Conservation (phyloP, 2,888 invertebrate species). For the Eulithis testata region DNA sequence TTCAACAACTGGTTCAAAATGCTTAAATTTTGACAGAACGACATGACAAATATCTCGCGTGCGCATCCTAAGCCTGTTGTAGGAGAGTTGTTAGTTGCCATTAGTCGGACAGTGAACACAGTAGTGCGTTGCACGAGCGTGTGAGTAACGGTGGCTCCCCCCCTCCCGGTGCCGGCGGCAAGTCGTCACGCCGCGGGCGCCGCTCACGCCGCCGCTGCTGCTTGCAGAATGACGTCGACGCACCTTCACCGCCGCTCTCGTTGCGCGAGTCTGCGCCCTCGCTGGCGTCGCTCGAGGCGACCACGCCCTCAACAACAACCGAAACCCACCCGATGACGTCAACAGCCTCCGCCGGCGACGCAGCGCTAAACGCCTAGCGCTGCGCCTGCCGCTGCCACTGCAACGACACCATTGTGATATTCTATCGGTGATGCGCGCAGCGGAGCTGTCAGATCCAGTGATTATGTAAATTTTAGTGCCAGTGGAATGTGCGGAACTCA, state of each 20-base stretch:
- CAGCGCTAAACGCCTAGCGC: conserved; percentile 37
- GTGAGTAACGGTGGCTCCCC: conserved; percentile 75
- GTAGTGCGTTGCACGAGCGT: conserved; percentile 47
- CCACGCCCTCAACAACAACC: conserved; percentile 36
- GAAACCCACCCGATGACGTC: conserved; percentile 33
- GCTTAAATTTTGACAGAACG: no score
- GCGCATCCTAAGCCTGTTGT: no score
- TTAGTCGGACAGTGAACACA: conserved; percentile 44
- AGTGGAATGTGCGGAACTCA: conserved; percentile 12
- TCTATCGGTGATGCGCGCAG: conserved; percentile 37
- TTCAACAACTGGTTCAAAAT: no score
- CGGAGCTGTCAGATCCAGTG: conserved; percentile 16
- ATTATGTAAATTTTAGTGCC: conserved; percentile 6
- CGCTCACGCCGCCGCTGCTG: conserved; percentile 63
- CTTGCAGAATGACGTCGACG: conserved; percentile 84
- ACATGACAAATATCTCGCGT: no score
- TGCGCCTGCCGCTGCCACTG: conserved; percentile 38
- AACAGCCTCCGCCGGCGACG: conserved; percentile 47
- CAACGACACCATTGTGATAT: conserved; percentile 32
- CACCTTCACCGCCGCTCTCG: conserved; percentile 76
- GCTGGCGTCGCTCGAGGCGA: conserved; percentile 58
- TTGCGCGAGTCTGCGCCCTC: conserved; percentile 64
- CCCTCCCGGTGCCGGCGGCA: conserved; percentile 39
- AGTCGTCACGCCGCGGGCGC: conserved; percentile 20
- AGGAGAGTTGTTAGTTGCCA: neutral